These are phyloP conservation scores for Mylabris sibirica DNA, from an alignment of 2,888 invertebrate species.

Conservation along the genomic window DNA sequence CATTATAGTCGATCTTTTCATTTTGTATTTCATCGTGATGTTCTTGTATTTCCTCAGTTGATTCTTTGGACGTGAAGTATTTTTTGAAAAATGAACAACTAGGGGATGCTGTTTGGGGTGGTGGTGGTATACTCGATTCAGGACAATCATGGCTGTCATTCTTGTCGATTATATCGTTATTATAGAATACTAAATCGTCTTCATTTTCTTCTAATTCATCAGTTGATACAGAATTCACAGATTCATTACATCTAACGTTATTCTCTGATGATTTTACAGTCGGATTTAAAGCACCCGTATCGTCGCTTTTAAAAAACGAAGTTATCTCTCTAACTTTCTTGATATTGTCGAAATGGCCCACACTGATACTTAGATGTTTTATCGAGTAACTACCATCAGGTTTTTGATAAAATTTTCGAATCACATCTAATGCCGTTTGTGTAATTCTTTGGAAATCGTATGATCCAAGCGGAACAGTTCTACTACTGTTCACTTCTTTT, in stretches of 20 bases:
- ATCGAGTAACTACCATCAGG: constrained; percentile 63
- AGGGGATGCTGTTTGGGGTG: constrained; percentile 21
- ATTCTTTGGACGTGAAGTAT: constrained; percentile 38
- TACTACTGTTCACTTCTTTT: constrained; percentile 70
- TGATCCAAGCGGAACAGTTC: constrained; percentile 67
- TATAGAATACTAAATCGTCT: constrained; percentile 36
- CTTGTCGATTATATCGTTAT: constrained; percentile 20
- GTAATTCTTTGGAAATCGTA: constrained; percentile 75
- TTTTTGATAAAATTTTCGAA: constrained; percentile 65
- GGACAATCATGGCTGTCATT: constrained; percentile 35
- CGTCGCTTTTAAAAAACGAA: constrained; percentile 46
- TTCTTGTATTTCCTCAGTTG: constrained; percentile 22
- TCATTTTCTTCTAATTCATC: constrained; percentile 33
- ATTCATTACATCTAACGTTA: constrained; percentile 13
- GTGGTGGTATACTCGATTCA: constrained; percentile 35
- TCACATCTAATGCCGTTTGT: constrained; percentile 70
- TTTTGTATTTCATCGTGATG: constrained; percentile 8
- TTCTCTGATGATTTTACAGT: neutral
- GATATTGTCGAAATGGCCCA: constrained; percentile 77
- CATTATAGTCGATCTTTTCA: constrained; percentile 37
- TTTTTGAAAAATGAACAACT: constrained; percentile 48
- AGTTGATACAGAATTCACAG: constrained; percentile 34
- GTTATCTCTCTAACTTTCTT: constrained; percentile 61
- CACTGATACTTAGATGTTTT: constrained; percentile 78
- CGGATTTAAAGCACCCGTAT: neutral